Evolutionary conservation across 2,888 invertebrate species (phyloP), one percentile per base, ranked within the genome.

Genomic region (Anthrax anthrax): DNA sequence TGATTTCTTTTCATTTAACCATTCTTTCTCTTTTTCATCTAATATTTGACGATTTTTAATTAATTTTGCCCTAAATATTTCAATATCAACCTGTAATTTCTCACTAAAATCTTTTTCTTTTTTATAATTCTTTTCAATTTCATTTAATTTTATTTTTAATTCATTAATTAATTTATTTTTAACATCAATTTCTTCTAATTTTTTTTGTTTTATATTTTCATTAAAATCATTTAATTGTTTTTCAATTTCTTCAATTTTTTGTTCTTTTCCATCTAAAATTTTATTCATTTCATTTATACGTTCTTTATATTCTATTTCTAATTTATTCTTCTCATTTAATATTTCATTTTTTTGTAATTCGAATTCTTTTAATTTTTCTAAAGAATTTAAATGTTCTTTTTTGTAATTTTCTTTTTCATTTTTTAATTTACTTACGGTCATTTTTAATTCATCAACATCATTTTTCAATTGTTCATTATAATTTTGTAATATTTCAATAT

Each of bases 51-150:
- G 55, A 43, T 56, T 53, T 50, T 57, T 56, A 23, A 48, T 56
- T 34, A 69, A 61, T 52, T 69, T 69, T 2, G 65, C 64, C 47
- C 60, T 60, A 5, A 67, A 52, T 42, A 68, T 62, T 38, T 59
- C 55, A 43, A 61, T 61, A 45, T 68, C 63, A 27, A 54, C 51
- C 19, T 54, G 55, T 32, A 60, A 46, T 48, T 59, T 55, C 5
- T 58, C 49, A 43, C 48, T 53, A 29, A 47, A 36, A 9, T 18
- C 34, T 42, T 49, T 48, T 42, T 52, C 53, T 1, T 40, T 37
- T 27, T 42, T 18, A n/a, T 48, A 37, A 23, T 40, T 36, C 4
- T 40, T 12, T 44, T 51, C 39, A 23, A 42, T 16, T 32, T 32
- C 27, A 16, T 47, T 39, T 4, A 47, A 9, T 41, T 47, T 47